Conservation (phyloP, 1,140 invertebrate genomes). For the Drosophila erecta region DNA sequence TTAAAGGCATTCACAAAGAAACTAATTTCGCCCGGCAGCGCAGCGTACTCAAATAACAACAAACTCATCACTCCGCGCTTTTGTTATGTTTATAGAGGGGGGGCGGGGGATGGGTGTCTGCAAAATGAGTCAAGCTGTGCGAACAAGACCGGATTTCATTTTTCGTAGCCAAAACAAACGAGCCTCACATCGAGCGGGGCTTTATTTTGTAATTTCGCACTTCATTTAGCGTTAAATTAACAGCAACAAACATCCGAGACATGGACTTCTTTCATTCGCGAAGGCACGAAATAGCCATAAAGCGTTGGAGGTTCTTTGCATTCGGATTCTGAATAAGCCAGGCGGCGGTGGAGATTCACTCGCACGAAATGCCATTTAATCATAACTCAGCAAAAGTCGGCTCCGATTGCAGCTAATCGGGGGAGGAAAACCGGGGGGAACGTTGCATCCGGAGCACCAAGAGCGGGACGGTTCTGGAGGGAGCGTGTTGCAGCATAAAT, state of each 20-base stretch:
- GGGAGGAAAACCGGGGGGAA: background rate
- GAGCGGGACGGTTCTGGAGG: background rate
- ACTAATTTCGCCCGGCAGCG: slow-evolving; percentile 37
- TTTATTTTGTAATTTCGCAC: slow-evolving; percentile 76
- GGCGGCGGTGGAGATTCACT: slow-evolving; percentile 22
- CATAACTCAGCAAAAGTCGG: slow-evolving; percentile 64
- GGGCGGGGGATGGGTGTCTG: background rate
- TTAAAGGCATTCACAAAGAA: slow-evolving; percentile 69
- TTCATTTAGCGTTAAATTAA: slow-evolving; percentile 84
- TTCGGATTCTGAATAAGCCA: background rate
- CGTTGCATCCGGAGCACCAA: background rate
- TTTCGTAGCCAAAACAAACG: slow-evolving; percentile 58
- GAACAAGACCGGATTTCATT: slow-evolving; percentile 50
- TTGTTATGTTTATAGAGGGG: slow-evolving; percentile 31
- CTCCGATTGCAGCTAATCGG: slow-evolving; percentile 48
- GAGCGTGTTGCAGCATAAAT: slow-evolving; percentile 70
- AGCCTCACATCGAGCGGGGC: slow-evolving; percentile 34
- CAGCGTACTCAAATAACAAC: slow-evolving; percentile 21
- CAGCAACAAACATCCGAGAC: slow-evolving; percentile 49
- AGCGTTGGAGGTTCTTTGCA: slow-evolving; percentile 11
- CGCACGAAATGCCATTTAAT: slow-evolving; percentile 77
- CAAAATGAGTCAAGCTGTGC: slow-evolving; percentile 43
- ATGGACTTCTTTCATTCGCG: slow-evolving; percentile 48
- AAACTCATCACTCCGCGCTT: slow-evolving; percentile 36
- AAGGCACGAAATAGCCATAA: slow-evolving; percentile 65